Base-by-base conservation (phyloP, 2,888 invertebrate species). In the Watsonalla binaria region DNA sequence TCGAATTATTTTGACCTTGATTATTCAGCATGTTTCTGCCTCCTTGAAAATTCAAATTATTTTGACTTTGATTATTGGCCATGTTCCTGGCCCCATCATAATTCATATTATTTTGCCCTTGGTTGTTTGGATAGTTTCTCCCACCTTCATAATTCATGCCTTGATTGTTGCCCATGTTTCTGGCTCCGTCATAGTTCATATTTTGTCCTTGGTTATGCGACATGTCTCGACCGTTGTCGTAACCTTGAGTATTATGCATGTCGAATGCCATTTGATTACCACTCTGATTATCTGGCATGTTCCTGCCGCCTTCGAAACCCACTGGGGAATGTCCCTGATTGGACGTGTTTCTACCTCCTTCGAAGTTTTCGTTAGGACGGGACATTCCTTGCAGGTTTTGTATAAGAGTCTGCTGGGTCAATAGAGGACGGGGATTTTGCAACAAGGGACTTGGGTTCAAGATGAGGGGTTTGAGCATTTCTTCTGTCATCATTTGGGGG, bases 401-500 rank as follows among this genome's bases (percentile, higher is more conserved):
- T 14, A 11, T 37, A 8, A 8, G 37, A 15, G 37, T 14, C 42
- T 39, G 35, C 35, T 37, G 42, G 24, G 24, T 24, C 42, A 42
- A 5, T 42, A 42, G 11, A 5, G 42, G 42, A 11, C 11, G 42
- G 8, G 42, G 42, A 5, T 8, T 42, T 42, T 46, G 13, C 14
- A 50, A 9, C 6, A 37, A 42, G 5, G 55, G 51, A 6, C 54
- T 45, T 9, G 52, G 45, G 6, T 52, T 47, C 14, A 54, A 54
- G 7, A 58, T 6, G 5, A 24, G 42, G n/a, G 68, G 42, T 35
- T 63, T 11, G 0, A 53, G 34, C 6, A 66, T 62, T 42, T 56
- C 15, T 6, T 13, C 13, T 8, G 37, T 45, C 8, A 63, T 53
- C 14, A 54, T 33, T 50, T 79, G 79, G 2, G 82, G 78, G 0